Conservation (phyloP, 2,797 vertebrate species). For the Ctenosaura bakeri region DNA sequence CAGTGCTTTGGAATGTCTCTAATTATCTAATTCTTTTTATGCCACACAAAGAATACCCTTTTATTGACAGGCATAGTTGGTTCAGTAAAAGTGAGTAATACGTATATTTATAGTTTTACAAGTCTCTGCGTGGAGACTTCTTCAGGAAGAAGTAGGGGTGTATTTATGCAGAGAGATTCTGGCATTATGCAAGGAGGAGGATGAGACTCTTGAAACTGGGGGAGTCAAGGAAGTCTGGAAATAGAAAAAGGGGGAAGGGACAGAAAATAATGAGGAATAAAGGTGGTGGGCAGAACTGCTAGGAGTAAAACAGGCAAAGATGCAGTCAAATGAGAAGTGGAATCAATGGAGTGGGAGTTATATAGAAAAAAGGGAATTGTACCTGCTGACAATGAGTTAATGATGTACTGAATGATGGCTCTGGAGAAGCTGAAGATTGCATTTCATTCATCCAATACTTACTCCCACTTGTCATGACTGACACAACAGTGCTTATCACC, state of each 20-base stretch:
- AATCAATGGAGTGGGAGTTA: neutral
- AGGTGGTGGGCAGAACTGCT: neutral
- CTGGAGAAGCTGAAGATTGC: neutral
- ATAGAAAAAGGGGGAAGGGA: neutral
- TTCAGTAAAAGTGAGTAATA: neutral
- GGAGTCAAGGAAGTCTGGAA: neutral
- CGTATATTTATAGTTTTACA: conserved; percentile 6
- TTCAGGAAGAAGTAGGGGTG: neutral
- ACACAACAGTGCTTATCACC: neutral
- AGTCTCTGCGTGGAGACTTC: neutral
- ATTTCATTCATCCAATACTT: neutral
- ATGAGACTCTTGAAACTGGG: neutral
- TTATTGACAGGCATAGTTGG: neutral
- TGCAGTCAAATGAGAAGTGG: neutral
- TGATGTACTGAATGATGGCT: conserved; percentile 14
- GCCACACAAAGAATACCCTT: neutral
- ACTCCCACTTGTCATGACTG: neutral
- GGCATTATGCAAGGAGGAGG: neutral
- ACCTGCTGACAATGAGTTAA: neutral
- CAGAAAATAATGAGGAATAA: neutral
- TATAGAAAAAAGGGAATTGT: neutral
- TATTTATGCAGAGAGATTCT: neutral
- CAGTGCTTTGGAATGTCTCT: neutral
- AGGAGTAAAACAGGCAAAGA: neutral
- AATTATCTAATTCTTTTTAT: neutral